phyloP scores from a whole-genome alignment of 2,113 vertebrate species.

The Nipponia nippon region DNA sequence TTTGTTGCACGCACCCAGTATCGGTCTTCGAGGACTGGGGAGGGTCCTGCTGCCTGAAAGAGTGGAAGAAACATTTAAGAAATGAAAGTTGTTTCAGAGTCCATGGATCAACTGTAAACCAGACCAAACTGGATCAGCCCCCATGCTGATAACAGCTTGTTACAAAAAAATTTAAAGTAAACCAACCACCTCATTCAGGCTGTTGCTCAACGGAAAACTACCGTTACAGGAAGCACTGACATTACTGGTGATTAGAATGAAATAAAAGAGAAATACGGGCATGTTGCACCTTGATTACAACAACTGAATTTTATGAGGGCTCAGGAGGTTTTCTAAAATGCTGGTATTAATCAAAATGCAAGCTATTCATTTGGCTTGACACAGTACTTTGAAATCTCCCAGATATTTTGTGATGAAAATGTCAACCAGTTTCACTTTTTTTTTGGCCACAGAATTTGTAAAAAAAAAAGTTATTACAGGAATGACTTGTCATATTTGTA shows the following conservation, averaged over 20 bases:
- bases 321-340: neutral
- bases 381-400: no score
- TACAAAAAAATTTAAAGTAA: neutral
- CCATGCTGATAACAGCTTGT: neutral
- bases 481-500: neutral
- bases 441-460: neutral
- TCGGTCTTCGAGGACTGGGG: neutral
- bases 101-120: neutral
- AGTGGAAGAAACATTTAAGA: neutral
- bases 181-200: neutral
- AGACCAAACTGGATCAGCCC: neutral
- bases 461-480: neutral
- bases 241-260: neutral
- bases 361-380: neutral
- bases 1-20: neutral
- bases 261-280: neutral
- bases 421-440: neutral
- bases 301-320: neutral
- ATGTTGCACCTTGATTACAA: neutral
- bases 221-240: neutral
- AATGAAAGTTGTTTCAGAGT: neutral
- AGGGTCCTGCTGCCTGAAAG: neutral
- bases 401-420: neutral
- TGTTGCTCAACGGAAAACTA: neutral
- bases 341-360: neutral